A percentile compares a stretch with the other conserved stretches of the same genome.
Evolutionary conservation across 2,888 invertebrate genomes (phyloP).

Genomic region (Drosophila parthenogenetica): DNA sequence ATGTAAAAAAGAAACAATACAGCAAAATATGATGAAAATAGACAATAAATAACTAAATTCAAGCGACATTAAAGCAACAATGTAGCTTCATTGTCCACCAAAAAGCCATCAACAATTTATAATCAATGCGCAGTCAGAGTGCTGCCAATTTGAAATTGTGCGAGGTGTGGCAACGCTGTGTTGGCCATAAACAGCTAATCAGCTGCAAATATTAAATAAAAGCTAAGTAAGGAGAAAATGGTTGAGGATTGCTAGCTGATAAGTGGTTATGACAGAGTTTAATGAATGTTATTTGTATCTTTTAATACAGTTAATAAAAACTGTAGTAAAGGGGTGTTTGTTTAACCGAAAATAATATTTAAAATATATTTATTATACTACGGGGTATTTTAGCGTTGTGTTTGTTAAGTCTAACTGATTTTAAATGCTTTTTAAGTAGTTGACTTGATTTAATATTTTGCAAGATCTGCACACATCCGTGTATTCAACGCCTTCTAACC

Average conservation of each 20-base stretch:
- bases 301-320: too few relatives aligned
- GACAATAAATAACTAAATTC: slow-evolving; percentile 35
- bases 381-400: not conserved
- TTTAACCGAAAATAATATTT: not conserved
- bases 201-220: slow-evolving; percentile 8
- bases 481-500: slow-evolving; percentile 14
- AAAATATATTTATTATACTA: not conserved
- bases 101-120: slow-evolving; percentile 26
- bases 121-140: slow-evolving; percentile 13
- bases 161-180: slow-evolving; percentile 21
- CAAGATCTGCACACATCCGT: slow-evolving; percentile 2
- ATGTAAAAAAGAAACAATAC: slow-evolving; percentile 16
- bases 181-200: slow-evolving; percentile 20
- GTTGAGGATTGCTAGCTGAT: not conserved
- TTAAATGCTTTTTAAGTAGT: slow-evolving; percentile 1
- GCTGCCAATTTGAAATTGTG: slow-evolving; percentile 15
- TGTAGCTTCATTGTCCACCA: slow-evolving; percentile 35
- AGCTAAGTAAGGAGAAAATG: not conserved
- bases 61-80: slow-evolving; percentile 33
- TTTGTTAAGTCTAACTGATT: not conserved
- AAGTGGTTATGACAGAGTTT: not conserved
- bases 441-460: slow-evolving; percentile 6
- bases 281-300: not conserved
- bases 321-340: too few relatives aligned
- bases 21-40: slow-evolving; percentile 49